phyloP scores from a whole-genome alignment of 1,140 invertebrate species.

The Plutomurus gul region DNA sequence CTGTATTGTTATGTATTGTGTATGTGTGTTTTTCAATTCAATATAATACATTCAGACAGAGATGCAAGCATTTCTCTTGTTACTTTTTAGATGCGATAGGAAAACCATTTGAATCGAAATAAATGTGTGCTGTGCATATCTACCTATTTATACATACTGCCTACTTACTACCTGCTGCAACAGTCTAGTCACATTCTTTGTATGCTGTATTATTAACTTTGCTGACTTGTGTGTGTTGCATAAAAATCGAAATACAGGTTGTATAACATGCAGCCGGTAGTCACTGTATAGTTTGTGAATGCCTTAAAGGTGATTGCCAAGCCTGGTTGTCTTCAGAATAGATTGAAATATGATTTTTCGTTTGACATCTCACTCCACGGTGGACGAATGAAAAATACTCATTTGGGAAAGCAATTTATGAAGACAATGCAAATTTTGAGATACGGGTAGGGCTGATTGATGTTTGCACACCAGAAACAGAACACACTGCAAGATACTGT shows the following conservation, averaged over 20 bases:
- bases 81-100: no score
- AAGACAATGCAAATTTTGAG: neutral
- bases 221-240: neutral
- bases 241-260: neutral
- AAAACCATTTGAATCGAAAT: no score
- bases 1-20: no score
- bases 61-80: no score
- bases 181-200: no score
- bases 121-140: no score
- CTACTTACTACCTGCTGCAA: no score
- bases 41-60: neutral
- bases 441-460: neutral
- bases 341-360: conserved; percentile 2
- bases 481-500: no score
- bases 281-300: no score
- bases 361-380: conserved; percentile 9
- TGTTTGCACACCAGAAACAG: no score
- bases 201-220: no score
- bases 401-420: neutral
- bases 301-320: neutral
- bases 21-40: conserved; percentile 17
- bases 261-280: neutral
- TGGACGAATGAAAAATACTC: neutral
- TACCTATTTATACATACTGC: no score
- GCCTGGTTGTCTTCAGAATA: neutral